A percentile compares a stretch with the other conserved stretches of the same genome.
Conservation (phyloP, 2,888 invertebrate species). For the Hymenopus coronatus region DNA sequence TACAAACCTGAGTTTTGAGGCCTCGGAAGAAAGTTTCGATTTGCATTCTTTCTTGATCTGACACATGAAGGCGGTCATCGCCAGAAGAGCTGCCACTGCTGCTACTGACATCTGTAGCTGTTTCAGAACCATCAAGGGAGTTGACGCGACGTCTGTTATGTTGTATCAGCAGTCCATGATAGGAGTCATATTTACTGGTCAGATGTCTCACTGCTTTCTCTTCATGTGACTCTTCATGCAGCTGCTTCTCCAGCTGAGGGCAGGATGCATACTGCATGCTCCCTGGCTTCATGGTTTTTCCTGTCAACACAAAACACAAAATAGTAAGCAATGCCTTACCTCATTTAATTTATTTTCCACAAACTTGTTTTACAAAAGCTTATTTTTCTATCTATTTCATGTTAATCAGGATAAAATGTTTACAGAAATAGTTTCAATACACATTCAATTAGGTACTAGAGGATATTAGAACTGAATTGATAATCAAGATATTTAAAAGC, state of each 20-base stretch:
- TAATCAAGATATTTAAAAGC: too few relatives aligned
- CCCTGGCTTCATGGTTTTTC: constrained; percentile 7
- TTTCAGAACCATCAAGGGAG: constrained; percentile 31
- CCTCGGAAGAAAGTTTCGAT: constrained; percentile 73
- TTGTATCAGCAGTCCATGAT: constrained; percentile 29
- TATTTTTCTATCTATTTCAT: too few relatives aligned
- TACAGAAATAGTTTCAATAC: too few relatives aligned
- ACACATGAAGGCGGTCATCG: constrained; percentile 45
- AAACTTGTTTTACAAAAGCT: too few relatives aligned
- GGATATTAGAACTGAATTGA: too few relatives aligned
- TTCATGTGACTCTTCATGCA: constrained; percentile 17
- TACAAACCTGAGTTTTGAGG: constrained; percentile 65
- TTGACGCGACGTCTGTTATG: constrained; percentile 18
- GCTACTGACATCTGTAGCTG: constrained; percentile 22
- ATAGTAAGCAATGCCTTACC: neutral
- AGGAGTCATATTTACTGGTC: constrained; percentile 34
- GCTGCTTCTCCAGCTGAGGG: constrained; percentile 31
- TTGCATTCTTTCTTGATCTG: constrained; percentile 63
- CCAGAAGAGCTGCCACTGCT: constrained; percentile 10
- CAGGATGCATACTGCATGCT: constrained; percentile 30
- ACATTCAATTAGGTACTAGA: too few relatives aligned
- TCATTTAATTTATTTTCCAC: too few relatives aligned
- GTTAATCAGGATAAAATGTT: too few relatives aligned
- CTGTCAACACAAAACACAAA: neutral
- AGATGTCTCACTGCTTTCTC: constrained; percentile 26